These are phyloP conservation scores for Drosophila mauritiana DNA, from an alignment of 1,140 invertebrate genomes.

Conservation along the genomic window DNA sequence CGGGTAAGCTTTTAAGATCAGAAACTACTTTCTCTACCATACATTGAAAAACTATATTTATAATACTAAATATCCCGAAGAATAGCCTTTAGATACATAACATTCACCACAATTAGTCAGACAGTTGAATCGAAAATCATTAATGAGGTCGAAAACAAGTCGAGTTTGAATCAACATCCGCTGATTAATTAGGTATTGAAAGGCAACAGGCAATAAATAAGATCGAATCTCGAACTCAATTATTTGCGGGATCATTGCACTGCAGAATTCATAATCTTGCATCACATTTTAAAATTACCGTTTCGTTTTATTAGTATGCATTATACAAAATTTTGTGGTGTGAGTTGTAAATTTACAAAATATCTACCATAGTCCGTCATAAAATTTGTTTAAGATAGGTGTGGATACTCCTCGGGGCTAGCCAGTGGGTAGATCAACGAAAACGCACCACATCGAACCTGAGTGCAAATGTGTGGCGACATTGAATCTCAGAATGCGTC, in stretches of 20 bases:
- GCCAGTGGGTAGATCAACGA: constrained; percentile 24
- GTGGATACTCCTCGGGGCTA: constrained; percentile 41
- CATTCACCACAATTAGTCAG: no score
- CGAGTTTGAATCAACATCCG: neutral
- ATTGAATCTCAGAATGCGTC: constrained; percentile 32
- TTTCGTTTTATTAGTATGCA: constrained; percentile 59
- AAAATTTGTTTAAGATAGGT: constrained; percentile 56
- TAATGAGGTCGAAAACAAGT: neutral
- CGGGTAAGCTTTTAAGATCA: neutral
- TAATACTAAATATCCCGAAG: no score
- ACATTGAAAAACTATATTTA: no score
- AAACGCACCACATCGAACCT: constrained; percentile 10
- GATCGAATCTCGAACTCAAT: neutral
- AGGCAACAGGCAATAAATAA: constrained; percentile 1
- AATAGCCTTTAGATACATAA: no score
- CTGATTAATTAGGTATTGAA: constrained; percentile 19
- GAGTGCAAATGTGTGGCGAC: constrained; percentile 10
- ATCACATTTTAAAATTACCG: constrained; percentile 33
- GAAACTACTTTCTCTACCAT: no score
- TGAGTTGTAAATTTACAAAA: constrained; percentile 79
- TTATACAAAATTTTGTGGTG: constrained; percentile 66
- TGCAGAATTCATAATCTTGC: neutral
- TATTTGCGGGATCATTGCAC: constrained; percentile 18
- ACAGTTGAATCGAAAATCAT: neutral
- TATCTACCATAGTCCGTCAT: constrained; percentile 77